These are phyloP conservation scores for Eidolon helvum DNA, from an alignment of 2,113 vertebrate species.

Conservation along the genomic window DNA sequence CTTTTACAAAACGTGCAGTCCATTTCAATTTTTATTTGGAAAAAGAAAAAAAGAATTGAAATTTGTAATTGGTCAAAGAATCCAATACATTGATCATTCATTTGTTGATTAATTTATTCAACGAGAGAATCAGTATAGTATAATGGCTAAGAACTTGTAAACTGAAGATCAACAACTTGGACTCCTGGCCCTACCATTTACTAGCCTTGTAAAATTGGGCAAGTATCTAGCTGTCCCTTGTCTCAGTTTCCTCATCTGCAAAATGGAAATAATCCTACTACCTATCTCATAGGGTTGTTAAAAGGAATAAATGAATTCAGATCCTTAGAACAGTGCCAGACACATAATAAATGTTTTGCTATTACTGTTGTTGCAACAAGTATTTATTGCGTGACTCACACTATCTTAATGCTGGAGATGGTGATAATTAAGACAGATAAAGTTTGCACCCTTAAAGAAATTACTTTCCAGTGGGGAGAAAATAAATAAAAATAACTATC, in stretches of 20 bases:
- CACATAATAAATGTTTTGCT: constrained; percentile 9
- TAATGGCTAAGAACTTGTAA: neutral
- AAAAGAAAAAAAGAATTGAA: neutral
- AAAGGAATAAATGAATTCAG: constrained; percentile 20
- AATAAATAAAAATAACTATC: constrained; percentile 41
- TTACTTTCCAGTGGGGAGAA: neutral
- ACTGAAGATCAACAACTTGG: neutral
- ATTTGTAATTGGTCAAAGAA: neutral
- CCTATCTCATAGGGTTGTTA: neutral
- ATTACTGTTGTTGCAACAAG: neutral
- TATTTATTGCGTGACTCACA: neutral
- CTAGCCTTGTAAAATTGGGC: neutral
- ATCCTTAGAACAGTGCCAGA: neutral
- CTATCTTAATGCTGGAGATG: neutral
- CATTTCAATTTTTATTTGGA: neutral
- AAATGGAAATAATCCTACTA: neutral
- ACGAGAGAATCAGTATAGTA: neutral
- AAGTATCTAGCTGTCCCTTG: neutral
- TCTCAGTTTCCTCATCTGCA: neutral
- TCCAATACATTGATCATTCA: neutral
- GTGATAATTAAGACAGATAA: constrained; percentile 48
- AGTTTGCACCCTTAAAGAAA: neutral
- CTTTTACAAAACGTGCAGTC: neutral
- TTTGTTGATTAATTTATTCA: neutral
- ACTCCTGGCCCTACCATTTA: neutral